Conservation (phyloP, 1,140 invertebrate species). For the Diorhabda sublineata region DNA sequence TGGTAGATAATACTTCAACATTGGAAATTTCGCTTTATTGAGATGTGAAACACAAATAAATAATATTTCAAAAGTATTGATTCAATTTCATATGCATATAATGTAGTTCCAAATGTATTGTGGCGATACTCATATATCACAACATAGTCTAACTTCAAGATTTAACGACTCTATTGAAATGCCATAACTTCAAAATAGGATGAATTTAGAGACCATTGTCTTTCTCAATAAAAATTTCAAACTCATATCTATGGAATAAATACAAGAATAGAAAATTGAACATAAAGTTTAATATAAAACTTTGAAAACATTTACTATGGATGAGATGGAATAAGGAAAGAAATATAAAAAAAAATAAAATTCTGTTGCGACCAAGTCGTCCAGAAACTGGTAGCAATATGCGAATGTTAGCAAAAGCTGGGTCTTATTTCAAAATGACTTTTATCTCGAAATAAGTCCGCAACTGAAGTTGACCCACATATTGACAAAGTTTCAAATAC, state of each 20-base stretch:
- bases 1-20: no score
- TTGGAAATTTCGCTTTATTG: no score
- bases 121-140: no score
- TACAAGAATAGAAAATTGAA: neutral
- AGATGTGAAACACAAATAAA: no score
- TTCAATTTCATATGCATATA: no score
- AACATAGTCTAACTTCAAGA: no score
- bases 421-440: neutral
- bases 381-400: conserved; percentile 1
- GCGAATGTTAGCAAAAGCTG: neutral
- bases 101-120: no score
- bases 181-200: no score
- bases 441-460: conserved; percentile 2
- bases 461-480: neutral
- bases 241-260: neutral
- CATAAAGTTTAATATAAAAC: conserved; percentile 1
- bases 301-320: conserved; percentile 1
- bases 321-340: neutral
- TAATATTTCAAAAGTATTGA: no score
- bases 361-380: neutral
- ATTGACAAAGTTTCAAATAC: conserved; percentile 3
- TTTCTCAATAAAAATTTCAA: neutral
- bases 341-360: neutral
- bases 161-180: no score
- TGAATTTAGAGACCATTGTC: neutral